A percentile compares a stretch with the other conserved stretches of the same genome.
Conservation (phyloP, 2,113 vertebrate genomes). For the Aldabrachelys gigantea region DNA sequence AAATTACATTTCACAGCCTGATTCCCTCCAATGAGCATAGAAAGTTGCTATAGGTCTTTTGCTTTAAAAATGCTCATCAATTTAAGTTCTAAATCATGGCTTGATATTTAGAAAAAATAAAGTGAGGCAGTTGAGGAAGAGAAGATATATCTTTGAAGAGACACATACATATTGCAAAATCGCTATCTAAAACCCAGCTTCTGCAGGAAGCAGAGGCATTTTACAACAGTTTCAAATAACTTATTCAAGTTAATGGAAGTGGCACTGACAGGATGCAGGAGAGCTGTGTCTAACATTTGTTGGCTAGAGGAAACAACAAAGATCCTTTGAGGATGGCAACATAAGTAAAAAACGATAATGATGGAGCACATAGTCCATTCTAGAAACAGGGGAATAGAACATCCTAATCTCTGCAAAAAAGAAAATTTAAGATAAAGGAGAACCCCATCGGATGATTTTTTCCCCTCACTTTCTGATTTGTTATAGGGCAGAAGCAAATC, state of each 20-base stretch:
- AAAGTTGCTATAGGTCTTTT: not conserved
- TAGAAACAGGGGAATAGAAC: not conserved
- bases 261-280: not conserved
- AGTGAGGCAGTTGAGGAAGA: not conserved
- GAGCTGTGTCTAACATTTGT: not conserved
- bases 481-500: not conserved
- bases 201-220: not conserved
- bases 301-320: not conserved
- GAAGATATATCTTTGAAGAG: not conserved
- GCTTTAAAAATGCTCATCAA: not conserved
- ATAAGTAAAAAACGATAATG: not conserved
- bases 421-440: not conserved
- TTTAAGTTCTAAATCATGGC: not conserved
- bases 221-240: not conserved
- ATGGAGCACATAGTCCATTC: not conserved
- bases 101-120: not conserved
- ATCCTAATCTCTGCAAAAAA: not conserved
- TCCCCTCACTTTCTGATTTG: not conserved
- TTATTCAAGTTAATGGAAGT: not conserved
- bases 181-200: not conserved
- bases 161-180: not conserved
- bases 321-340: not conserved
- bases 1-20: not conserved
- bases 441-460: not conserved
- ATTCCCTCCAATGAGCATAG: not conserved